phyloP scores from a whole-genome alignment of 2,888 invertebrate genomes.

The Xanthostigma xanthostigma region DNA sequence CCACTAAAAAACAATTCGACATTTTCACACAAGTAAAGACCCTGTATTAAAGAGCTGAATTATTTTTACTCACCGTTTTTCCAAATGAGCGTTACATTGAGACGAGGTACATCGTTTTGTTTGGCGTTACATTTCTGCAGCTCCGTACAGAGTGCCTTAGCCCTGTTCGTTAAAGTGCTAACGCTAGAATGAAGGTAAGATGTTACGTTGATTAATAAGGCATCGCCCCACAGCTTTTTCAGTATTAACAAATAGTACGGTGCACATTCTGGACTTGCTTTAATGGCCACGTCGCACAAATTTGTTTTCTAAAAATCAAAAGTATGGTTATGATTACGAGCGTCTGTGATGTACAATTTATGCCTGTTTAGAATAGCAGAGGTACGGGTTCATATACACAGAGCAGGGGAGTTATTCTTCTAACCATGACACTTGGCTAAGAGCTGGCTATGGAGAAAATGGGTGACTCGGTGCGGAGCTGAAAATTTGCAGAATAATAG shows the following conservation, averaged over 20 bases:
- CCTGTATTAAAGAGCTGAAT: not conserved
- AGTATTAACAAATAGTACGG: slow-evolving; percentile 53
- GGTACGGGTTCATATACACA: too few relatives aligned
- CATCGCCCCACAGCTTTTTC: slow-evolving; percentile 35
- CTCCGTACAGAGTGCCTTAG: slow-evolving; percentile 25
- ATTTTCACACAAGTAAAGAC: not conserved
- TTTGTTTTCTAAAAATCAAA: slow-evolving; percentile 28
- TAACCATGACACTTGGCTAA: too few relatives aligned
- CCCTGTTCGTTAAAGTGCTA: slow-evolving; percentile 28
- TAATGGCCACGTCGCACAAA: slow-evolving; percentile 46
- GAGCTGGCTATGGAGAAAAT: too few relatives aligned
- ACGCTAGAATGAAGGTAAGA: slow-evolving; percentile 52
- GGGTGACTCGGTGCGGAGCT: too few relatives aligned
- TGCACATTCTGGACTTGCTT: slow-evolving; percentile 44
- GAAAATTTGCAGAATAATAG: too few relatives aligned
- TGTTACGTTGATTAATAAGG: slow-evolving; percentile 34
- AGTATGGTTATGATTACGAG: not conserved
- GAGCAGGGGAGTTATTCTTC: too few relatives aligned
- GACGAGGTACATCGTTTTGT: slow-evolving; percentile 26
- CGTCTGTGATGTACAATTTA: too few relatives aligned
- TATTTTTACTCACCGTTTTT: slow-evolving; percentile 45
- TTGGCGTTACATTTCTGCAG: slow-evolving; percentile 15
- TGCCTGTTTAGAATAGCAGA: too few relatives aligned
- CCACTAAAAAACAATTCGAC: slow-evolving; percentile 31
- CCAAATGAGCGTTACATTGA: slow-evolving; percentile 57